A percentile compares a stretch with the other conserved stretches of the same genome.
phyloP scores from a whole-genome alignment of 2,888 invertebrate species.

The Mesoligia furuncula region DNA sequence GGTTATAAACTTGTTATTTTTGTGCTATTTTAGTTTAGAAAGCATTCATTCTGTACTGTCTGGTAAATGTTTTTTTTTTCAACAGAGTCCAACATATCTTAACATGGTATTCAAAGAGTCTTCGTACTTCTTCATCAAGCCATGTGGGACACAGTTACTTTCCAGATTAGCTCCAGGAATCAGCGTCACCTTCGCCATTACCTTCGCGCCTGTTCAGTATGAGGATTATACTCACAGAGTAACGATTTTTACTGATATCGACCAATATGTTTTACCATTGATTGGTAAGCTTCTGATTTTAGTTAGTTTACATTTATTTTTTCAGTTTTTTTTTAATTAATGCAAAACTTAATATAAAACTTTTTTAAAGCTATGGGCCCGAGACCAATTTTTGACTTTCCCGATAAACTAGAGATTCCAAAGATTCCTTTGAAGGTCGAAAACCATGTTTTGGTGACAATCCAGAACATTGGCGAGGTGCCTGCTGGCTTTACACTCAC shows the following conservation, averaged over 20 bases:
- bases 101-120: slow-evolving; percentile 87
- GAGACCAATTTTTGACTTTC: slow-evolving; percentile 83
- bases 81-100: slow-evolving; percentile 88
- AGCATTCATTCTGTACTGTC: slow-evolving; percentile 2
- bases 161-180: slow-evolving; percentile 93
- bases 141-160: slow-evolving; percentile 80
- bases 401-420: slow-evolving; percentile 80
- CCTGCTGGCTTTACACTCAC: slow-evolving; percentile 80
- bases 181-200: slow-evolving; percentile 90
- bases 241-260: slow-evolving; percentile 88
- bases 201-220: slow-evolving; percentile 90
- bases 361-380: slow-evolving; percentile 83
- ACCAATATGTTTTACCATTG: slow-evolving; percentile 90
- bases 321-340: too few relatives aligned
- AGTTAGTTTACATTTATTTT: not conserved
- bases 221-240: slow-evolving; percentile 90
- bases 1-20: slow-evolving; percentile 74
- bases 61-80: slow-evolving; percentile 30
- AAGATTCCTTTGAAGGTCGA: slow-evolving; percentile 82
- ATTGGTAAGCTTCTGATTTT: slow-evolving; percentile 84
- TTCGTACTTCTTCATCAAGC: slow-evolving; percentile 88
- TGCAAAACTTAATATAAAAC: not conserved
- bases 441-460: slow-evolving; percentile 69
- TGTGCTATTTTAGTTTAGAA: slow-evolving; percentile 1
- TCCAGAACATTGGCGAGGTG: slow-evolving; percentile 79